phyloP scores from a whole-genome alignment of 1,140 invertebrate genomes.

The Neodiprion fabricii region DNA sequence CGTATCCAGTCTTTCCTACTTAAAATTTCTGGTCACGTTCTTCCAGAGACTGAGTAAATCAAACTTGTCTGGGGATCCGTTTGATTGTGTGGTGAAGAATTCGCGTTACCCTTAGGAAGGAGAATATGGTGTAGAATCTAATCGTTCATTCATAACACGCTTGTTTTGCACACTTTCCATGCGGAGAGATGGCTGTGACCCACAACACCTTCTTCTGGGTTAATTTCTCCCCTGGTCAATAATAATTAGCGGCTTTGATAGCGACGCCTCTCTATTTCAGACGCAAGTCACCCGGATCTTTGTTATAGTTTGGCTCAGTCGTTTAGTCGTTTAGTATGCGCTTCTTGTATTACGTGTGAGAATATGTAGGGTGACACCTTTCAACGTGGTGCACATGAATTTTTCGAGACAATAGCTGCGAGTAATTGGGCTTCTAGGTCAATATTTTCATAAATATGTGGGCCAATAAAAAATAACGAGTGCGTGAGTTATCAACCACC shows the following conservation, averaged over 20 bases:
- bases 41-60: not conserved
- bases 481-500: not conserved
- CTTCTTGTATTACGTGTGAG: not conserved
- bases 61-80: no score
- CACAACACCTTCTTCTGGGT: conserved; percentile 29
- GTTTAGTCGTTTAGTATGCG: not conserved
- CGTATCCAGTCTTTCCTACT: not conserved
- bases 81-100: no score
- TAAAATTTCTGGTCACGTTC: not conserved
- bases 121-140: conserved; percentile 37
- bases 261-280: not conserved
- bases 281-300: not conserved
- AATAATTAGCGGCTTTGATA: not conserved
- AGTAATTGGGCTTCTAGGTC: conserved; percentile 45
- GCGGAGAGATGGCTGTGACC: not conserved
- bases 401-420: conserved; percentile 32
- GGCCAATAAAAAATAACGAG: conserved; percentile 19
- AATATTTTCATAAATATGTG: conserved; percentile 41
- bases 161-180: conserved; percentile 16
- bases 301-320: not conserved
- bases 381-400: not conserved
- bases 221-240: conserved; percentile 10
- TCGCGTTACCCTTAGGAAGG: not conserved
- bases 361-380: conserved; percentile 7
- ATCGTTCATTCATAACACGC: conserved; percentile 51